Percentiles rank a stretch among this genome's conserved stretches.
Evolutionary conservation across 2,888 invertebrate species (phyloP).

Genomic region (Drosophila kambysellisi): DNA sequence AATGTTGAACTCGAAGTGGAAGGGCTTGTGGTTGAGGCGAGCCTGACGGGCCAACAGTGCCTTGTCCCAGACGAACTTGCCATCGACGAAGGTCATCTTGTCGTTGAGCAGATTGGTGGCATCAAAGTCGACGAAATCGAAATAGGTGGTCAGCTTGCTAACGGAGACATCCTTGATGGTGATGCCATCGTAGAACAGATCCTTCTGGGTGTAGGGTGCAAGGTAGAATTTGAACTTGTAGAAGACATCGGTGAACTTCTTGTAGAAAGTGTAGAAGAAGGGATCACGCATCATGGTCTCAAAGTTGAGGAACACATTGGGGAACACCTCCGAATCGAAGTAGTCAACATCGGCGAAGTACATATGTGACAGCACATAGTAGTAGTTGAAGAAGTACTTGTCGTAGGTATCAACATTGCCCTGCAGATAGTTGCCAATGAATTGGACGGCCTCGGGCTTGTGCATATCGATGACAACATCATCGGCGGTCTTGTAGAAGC

Average conservation of each 20-base stretch:
- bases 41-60: conserved; percentile 87
- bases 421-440: conserved; percentile 89
- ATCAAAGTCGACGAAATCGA: conserved; percentile 89
- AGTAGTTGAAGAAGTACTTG: conserved; percentile 80
- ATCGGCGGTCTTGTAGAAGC: conserved; percentile 85
- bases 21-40: conserved; percentile 89
- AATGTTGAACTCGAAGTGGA: conserved; percentile 87
- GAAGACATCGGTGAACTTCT: conserved; percentile 87
- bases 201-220: conserved; percentile 87
- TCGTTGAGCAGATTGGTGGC: conserved; percentile 88
- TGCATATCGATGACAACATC: conserved; percentile 87
- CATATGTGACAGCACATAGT: conserved; percentile 75
- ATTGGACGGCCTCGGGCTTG: conserved; percentile 88
- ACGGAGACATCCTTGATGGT: conserved; percentile 88
- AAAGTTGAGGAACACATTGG: conserved; percentile 88
- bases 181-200: conserved; percentile 88
- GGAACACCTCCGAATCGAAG: conserved; percentile 65
- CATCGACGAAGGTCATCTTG: conserved; percentile 85
- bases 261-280: conserved; percentile 89
- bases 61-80: conserved; percentile 77
- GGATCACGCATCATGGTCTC: conserved; percentile 90
- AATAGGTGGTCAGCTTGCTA: conserved; percentile 90
- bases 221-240: conserved; percentile 87
- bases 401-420: conserved; percentile 85
- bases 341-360: conserved; percentile 75